Base-by-base conservation (phyloP, 2,888 invertebrate species). In the Dyspetes luteomarginatus region DNA sequence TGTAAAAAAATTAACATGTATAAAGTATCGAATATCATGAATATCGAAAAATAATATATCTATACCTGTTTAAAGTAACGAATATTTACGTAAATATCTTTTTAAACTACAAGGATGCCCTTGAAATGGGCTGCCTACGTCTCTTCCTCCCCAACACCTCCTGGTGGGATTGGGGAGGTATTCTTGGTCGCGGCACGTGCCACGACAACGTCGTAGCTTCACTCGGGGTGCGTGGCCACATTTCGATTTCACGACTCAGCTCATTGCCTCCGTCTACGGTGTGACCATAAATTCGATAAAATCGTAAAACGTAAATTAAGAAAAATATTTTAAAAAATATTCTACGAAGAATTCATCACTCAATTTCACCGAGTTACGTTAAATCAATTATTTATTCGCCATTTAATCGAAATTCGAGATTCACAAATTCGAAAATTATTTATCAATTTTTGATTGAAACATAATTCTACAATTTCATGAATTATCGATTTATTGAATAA, bases 141-240 rank as follows among this genome's bases (percentile, higher is more conserved):
- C 30, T 22, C 15, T 45, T 9, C 17, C 26, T 7, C 3, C 55
- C 2, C 19, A 64, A 41, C 22, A 26, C 36, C 50, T 55, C 73
- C 28, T 28, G 3, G 9, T 15, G 43, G n/a, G 41, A 19, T 12
- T 4, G 19, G 28, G 58, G 50, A 64, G 48, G 56, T 55, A 79
- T 65, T 50, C 69, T 58, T 52, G 52, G 74, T 65, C 36, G 56
- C 30, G 75, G 60, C 79, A 79, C 79, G 79, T 79, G 79, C 45
- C 69, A 9, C 65, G 55, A 48, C 50, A 58, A 58, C 71, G 75
- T 56, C 78, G 69, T 69, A 69, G 43, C 26, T 69, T 48, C 41
- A 15, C 17, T 43, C 43, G n/a, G 65, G 65, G 41, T 71, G 68
- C 64, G 73, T 36, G 67, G 55, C 19, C 55, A 62, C 36, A 26